Evolutionary conservation across 2,113 vertebrate genomes (phyloP), one percentile per base, ranked within the genome.

Genomic region (Verasper variegatus): DNA sequence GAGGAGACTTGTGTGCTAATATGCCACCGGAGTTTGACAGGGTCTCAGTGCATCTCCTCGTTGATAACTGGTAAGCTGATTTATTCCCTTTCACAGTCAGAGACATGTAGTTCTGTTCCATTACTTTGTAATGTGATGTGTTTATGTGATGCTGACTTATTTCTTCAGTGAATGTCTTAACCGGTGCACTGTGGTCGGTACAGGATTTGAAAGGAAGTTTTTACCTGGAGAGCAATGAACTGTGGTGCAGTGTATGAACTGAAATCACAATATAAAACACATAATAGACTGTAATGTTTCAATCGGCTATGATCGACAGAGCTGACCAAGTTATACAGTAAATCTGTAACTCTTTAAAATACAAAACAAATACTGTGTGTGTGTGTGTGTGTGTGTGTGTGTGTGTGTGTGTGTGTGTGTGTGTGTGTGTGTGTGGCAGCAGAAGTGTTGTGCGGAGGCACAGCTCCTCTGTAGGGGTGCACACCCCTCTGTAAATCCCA

Each of bases 1-100:
- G 31, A 26, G 72, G 78, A 84, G 68, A 84, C 75, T 78, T 57
- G 24, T 60, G 79, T 71, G 83, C 73, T 89, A 83, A 87, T 85
- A 92, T 92, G 94, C 80, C 88, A 27, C 78, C 52, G 68, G 81
- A 92, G 80, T 83, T 78, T 89, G 85, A 89, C 83, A 67, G 89
- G 71, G 89, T 84, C 81, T 87, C 69, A 35, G 75, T 78, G 87
- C 89, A 91, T 90, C 90, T 93, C 89, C 91, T 92, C 80, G 84
- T 83, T 76, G 73, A 64, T 81, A 80, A 40, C 89, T 60, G 94
- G 94, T 94, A 85, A 92, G 91, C 55, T 77, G 14, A 70, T 80
- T 80, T 54, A 27, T 69, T 76, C 11, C 11, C 8, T 45, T 40
- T 59, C 55, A 73, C 63, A 57, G 24, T 26, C 59, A 49, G 24